A percentile compares a stretch with the other conserved stretches of the same genome.
phyloP scores from a whole-genome alignment of 2,888 invertebrate species.

The Linnaemya vulpina region DNA sequence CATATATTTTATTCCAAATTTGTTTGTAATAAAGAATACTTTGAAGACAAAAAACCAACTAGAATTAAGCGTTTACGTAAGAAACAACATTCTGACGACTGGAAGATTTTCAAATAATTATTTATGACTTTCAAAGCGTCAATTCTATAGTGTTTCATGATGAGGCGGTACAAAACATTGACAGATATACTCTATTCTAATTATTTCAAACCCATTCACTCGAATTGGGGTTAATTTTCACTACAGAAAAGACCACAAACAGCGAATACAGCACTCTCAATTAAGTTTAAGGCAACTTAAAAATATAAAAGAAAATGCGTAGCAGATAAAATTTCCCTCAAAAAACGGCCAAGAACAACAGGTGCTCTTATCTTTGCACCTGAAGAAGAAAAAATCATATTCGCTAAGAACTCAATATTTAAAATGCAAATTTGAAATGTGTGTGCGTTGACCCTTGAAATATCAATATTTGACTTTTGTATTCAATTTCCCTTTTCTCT shows the following conservation, averaged over 20 bases:
- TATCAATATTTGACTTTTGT: constrained; percentile 75
- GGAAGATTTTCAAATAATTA: too few relatives aligned
- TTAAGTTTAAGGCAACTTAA: constrained; percentile 36
- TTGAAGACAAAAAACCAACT: too few relatives aligned
- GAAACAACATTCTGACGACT: too few relatives aligned
- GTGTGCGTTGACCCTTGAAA: constrained; percentile 73
- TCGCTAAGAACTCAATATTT: constrained; percentile 18
- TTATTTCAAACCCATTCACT: constrained; percentile 6
- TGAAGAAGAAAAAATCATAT: background rate
- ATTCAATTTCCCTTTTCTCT: constrained; percentile 69
- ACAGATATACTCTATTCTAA: background rate
- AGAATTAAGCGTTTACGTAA: too few relatives aligned
- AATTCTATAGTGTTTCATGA: too few relatives aligned
- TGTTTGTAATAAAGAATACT: too few relatives aligned
- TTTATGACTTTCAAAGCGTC: too few relatives aligned
- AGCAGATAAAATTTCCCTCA: background rate
- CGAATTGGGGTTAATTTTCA: constrained; percentile 48
- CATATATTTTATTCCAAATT: too few relatives aligned
- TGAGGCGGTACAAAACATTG: too few relatives aligned
- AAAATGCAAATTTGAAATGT: constrained; percentile 64
- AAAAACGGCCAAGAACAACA: constrained; percentile 56
- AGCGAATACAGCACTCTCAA: constrained; percentile 45
- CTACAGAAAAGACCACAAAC: background rate
- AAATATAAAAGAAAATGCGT: constrained; percentile 34
- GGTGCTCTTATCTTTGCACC: constrained; percentile 26